phyloP scores from a whole-genome alignment of 2,113 vertebrate species.

The Alligator sinensis region DNA sequence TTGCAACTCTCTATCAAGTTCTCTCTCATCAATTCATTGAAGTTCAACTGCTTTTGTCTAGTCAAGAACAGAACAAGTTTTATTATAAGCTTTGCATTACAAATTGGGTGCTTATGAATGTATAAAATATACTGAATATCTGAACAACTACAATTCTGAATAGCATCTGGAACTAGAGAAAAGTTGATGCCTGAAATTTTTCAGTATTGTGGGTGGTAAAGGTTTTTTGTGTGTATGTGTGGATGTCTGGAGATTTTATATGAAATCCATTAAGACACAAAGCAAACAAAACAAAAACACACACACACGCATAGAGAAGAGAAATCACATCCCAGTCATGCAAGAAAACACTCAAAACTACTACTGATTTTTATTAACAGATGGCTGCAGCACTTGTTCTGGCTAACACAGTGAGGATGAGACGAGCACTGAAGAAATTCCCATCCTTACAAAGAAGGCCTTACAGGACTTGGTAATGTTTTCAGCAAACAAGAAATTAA shows the following conservation, averaged over 20 bases:
- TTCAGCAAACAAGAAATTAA: background rate
- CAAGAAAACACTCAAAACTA: background rate
- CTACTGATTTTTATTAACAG: background rate
- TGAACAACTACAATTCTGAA: background rate
- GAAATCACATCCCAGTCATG: background rate
- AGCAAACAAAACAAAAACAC: background rate
- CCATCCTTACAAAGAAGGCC: background rate
- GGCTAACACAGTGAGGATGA: background rate
- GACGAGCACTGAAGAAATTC: background rate
- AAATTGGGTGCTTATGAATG: background rate
- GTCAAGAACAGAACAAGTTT: background rate
- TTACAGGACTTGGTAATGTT: slow-evolving; percentile 1
- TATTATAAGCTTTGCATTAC: background rate
- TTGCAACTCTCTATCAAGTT: background rate
- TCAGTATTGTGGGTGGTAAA: background rate
- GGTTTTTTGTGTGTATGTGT: background rate
- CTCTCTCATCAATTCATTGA: background rate
- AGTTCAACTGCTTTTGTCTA: background rate
- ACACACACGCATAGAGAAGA: background rate
- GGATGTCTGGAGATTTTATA: background rate
- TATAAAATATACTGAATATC: background rate
- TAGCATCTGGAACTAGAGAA: background rate
- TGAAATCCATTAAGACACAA: background rate
- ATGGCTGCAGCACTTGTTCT: background rate
- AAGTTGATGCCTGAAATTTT: background rate